These are phyloP conservation scores for Chelmon rostratus DNA, from an alignment of 2,797 vertebrate genomes.

Conservation along the genomic window DNA sequence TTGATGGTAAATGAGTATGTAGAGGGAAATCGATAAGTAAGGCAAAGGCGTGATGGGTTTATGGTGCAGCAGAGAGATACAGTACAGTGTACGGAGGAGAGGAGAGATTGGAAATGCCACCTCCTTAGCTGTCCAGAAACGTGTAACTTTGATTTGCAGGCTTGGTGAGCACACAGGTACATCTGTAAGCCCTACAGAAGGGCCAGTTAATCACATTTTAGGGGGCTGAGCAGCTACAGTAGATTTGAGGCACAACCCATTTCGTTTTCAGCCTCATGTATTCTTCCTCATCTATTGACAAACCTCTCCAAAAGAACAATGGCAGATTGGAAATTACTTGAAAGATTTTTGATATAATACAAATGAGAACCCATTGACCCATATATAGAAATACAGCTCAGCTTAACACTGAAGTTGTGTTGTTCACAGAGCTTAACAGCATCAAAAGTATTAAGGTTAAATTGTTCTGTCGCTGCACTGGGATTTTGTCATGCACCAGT, in stretches of 20 bases:
- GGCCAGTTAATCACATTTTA: constrained; percentile 32
- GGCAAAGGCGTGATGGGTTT: constrained; percentile 9
- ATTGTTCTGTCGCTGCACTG: background rate
- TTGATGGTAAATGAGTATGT: background rate
- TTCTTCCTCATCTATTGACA: background rate
- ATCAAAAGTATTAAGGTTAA: background rate
- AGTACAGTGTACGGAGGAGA: background rate
- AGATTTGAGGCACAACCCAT: constrained; percentile 11
- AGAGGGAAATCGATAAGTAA: constrained; percentile 18
- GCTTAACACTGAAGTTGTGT: constrained; percentile 4
- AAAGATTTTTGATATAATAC: background rate
- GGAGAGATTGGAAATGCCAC: background rate
- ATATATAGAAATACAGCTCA: background rate
- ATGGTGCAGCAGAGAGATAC: constrained; percentile 6
- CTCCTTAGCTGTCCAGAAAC: constrained; percentile 14
- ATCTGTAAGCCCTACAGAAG: constrained; percentile 18
- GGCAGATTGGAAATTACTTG: background rate
- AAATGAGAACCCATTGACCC: background rate
- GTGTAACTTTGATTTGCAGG: constrained; percentile 40
- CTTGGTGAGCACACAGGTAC: constrained; percentile 14
- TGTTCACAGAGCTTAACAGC: constrained; percentile 5
- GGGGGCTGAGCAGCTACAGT: background rate
- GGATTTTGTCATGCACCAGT: constrained; percentile 57
- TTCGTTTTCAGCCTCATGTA: background rate
- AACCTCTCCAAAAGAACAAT: background rate